Evolutionary conservation across 2,113 vertebrate genomes (phyloP).

Genomic region (Corythaixoides concolor): DNA sequence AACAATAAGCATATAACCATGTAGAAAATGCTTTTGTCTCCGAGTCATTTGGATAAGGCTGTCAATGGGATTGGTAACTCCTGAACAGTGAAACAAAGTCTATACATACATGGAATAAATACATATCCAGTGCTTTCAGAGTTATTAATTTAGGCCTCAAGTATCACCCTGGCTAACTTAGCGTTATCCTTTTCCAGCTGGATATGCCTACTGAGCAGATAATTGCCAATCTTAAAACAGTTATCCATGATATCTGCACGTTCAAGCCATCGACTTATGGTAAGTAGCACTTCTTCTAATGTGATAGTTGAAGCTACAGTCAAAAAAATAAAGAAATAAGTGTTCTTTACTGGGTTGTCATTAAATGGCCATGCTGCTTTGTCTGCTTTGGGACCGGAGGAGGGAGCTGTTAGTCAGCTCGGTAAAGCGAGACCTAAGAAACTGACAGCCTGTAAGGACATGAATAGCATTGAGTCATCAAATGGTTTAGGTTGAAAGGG

Average conservation of each 20-base stretch:
- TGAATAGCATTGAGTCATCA: background rate
- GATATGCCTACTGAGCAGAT: slow-evolving; percentile 88
- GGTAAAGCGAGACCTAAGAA: background rate
- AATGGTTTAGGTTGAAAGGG: too few species aligned
- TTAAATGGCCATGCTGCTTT: background rate
- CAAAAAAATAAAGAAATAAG: background rate
- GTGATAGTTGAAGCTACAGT: background rate
- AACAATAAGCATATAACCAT: rapidly evolving
- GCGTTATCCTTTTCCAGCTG: slow-evolving; percentile 76
- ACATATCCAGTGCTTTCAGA: background rate
- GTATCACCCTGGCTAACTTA: background rate
- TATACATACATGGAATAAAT: background rate
- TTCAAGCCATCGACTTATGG: slow-evolving; percentile 78
- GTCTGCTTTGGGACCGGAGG: background rate
- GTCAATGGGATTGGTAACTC: background rate
- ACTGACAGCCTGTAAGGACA: background rate
- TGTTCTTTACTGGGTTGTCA: background rate
- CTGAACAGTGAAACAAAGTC: background rate
- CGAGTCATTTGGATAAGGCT: background rate
- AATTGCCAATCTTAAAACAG: slow-evolving; percentile 78
- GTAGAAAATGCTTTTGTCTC: background rate
- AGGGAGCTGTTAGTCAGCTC: background rate
- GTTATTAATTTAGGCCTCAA: background rate
- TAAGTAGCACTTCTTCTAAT: slow-evolving; percentile 43
- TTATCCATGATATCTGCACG: slow-evolving; percentile 83